Percentiles rank a stretch among this genome's conserved stretches.
Conservation (phyloP, 30 jellyfish, hydroid and myxozoan species). For the Calvadosia cruxmelitensis region DNA sequence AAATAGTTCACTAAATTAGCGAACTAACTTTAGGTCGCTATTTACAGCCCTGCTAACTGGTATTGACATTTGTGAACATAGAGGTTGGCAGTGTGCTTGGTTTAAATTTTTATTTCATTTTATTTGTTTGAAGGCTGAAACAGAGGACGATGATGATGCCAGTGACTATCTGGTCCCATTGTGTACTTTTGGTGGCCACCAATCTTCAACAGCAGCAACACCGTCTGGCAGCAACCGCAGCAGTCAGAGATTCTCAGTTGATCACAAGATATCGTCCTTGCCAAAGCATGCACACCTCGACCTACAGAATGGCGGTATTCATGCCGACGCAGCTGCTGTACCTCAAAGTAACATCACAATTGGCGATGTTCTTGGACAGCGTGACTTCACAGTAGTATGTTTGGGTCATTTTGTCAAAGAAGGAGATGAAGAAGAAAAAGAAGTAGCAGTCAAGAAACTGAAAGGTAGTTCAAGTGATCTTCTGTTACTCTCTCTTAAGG, state of each 20-base stretch:
- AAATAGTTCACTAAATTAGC: too few relatives aligned
- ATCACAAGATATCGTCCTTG: background rate
- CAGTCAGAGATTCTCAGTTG: background rate
- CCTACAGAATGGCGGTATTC: background rate
- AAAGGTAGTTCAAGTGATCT: background rate
- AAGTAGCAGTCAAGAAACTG: background rate
- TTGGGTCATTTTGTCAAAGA: background rate
- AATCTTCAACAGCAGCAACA: background rate
- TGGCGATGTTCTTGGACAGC: background rate
- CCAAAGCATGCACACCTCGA: background rate
- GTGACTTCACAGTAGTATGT: background rate
- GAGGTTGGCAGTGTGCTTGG: too few relatives aligned
- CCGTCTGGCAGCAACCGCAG: background rate
- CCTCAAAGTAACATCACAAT: background rate
- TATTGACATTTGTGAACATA: too few relatives aligned
- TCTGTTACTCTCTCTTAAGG: background rate
- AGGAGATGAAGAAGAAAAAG: background rate
- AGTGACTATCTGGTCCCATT: background rate
- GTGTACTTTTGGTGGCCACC: background rate
- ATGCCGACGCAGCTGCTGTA: background rate
- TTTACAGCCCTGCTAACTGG: too few relatives aligned
- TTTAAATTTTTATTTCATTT: too few relatives aligned
- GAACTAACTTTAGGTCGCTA: too few relatives aligned
- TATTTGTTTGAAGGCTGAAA: too few relatives aligned
- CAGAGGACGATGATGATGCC: background rate